Percentiles rank a stretch among this genome's conserved stretches.
phyloP scores from a whole-genome alignment of 1,140 invertebrate species.

The Sweltsa coloradensis region DNA sequence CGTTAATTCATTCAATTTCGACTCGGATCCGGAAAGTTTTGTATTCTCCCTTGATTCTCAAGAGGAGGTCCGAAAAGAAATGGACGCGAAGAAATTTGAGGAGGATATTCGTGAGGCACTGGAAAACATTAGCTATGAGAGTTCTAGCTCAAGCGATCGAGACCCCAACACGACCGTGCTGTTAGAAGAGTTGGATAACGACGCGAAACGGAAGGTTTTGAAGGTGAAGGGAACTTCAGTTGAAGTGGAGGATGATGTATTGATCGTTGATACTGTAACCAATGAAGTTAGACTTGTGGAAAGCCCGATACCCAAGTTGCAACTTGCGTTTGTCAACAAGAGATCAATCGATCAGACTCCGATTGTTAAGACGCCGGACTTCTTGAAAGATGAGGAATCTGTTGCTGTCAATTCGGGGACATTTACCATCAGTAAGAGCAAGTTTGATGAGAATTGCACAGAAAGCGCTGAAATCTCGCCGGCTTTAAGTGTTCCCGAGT shows the following conservation, averaged over 20 bases:
- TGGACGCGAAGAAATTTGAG: conserved; percentile 14
- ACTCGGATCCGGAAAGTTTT: conserved; percentile 17
- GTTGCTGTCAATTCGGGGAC: conserved; percentile 18
- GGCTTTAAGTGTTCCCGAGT: too few species aligned
- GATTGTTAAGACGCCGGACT: neutral
- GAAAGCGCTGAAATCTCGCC: too few species aligned
- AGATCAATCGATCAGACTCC: neutral
- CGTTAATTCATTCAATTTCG: conserved; percentile 23
- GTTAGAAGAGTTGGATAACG: conserved; percentile 17
- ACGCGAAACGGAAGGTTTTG: conserved; percentile 11
- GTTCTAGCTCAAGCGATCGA: neutral
- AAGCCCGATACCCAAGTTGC: conserved; percentile 21
- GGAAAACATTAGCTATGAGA: conserved; percentile 10
- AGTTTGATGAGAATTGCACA: neutral
- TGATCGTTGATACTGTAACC: conserved; percentile 39
- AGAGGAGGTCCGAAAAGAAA: neutral
- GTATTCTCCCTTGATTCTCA: conserved; percentile 8
- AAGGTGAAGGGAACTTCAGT: conserved; percentile 14
- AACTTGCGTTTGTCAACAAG: conserved; percentile 17
- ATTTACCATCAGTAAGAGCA: neutral
- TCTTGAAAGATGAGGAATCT: conserved; percentile 22
- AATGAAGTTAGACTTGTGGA: conserved; percentile 37
- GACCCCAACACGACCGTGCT: conserved; percentile 9
- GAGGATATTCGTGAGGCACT: conserved; percentile 18
- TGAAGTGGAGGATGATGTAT: conserved; percentile 33